Percentiles rank a stretch among this genome's conserved stretches.
phyloP scores from a whole-genome alignment of 2,113 vertebrate species.

The Podilymbus podiceps region DNA sequence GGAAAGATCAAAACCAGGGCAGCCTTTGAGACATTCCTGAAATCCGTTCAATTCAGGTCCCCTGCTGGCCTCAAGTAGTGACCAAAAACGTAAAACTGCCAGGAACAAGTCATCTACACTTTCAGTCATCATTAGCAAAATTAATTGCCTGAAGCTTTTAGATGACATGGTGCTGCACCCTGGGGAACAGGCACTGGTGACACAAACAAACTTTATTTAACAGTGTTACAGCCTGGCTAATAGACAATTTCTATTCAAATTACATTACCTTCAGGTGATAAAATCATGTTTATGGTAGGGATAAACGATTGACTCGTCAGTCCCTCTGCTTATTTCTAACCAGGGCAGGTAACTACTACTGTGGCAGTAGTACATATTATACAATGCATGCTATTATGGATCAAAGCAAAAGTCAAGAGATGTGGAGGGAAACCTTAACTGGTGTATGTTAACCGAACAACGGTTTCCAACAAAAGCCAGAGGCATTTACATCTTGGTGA shows the following conservation, averaged over 20 bases:
- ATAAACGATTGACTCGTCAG: not conserved
- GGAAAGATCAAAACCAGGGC: not conserved
- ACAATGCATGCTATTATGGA: not conserved
- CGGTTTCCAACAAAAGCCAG: not conserved
- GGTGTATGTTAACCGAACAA: not conserved
- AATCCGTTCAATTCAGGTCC: not conserved
- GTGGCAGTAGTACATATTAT: not conserved
- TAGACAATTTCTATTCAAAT: not conserved
- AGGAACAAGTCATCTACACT: not conserved
- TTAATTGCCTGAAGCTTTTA: not conserved
- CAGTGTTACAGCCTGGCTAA: not conserved
- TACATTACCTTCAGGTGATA: not conserved
- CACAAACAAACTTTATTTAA: not conserved
- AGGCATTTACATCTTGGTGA: accelerated
- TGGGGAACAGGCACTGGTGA: not conserved
- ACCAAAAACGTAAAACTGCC: not conserved
- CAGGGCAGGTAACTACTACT: not conserved
- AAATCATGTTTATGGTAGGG: not conserved
- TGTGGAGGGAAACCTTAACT: not conserved
- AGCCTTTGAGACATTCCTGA: not conserved
- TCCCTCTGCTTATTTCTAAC: not conserved
- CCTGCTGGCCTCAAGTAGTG: not conserved
- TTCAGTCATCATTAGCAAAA: not conserved
- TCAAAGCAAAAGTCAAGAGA: not conserved
- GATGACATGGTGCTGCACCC: not conserved